phyloP scores from a whole-genome alignment of 2,797 vertebrate genomes.

The Typhlichthys eigenmanni region DNA sequence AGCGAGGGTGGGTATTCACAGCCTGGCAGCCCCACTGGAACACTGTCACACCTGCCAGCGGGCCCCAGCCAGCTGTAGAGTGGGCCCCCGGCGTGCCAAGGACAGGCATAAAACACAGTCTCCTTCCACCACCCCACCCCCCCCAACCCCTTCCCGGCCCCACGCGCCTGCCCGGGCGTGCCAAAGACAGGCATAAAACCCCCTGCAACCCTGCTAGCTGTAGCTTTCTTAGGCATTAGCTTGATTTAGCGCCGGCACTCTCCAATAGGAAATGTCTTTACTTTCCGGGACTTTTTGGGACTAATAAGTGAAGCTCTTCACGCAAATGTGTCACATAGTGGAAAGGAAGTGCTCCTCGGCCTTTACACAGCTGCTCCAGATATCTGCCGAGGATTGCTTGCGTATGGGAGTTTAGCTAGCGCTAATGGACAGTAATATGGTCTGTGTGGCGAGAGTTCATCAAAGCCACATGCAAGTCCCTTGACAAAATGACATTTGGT shows the following conservation, averaged over 20 bases:
- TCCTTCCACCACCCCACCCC: conserved; percentile 21
- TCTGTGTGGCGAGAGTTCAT: conserved; percentile 36
- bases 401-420: conserved; percentile 34
- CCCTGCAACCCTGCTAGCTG: not conserved
- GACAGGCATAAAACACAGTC: conserved; percentile 56
- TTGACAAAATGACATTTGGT: conserved; percentile 7
- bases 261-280: conserved; percentile 35
- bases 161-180: conserved; percentile 42
- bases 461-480: conserved; percentile 30
- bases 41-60: not conserved
- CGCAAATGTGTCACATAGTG: conserved; percentile 40
- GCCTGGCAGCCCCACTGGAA: conserved; percentile 39
- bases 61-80: conserved; percentile 38
- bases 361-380: conserved; percentile 29
- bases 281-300: conserved; percentile 36
- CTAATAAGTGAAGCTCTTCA: conserved; percentile 40
- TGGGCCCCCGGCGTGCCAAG: conserved; percentile 49
- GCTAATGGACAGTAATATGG: no score
- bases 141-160: not conserved
- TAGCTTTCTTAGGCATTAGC: conserved; percentile 33
- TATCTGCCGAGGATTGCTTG: conserved; percentile 44
- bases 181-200: conserved; percentile 65
- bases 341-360: conserved; percentile 28
- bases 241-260: conserved; percentile 40
- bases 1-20: not conserved